Evolutionary conservation across 2,113 vertebrate species (phyloP), one percentile per base, ranked within the genome.

Genomic region (Cyprinus carpio): DNA sequence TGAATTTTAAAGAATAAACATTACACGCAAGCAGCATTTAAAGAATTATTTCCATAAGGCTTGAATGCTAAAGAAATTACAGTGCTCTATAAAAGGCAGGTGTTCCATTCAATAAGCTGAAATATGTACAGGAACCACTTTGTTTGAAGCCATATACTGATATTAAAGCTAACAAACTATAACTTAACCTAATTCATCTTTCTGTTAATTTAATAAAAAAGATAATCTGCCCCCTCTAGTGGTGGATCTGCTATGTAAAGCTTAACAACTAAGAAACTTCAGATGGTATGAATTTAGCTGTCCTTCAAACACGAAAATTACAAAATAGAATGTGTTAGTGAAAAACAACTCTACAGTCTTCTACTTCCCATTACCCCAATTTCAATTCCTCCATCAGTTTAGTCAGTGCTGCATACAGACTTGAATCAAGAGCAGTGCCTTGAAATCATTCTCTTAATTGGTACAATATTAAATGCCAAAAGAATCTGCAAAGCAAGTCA

Each of bases 371-470:
- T 15, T n/a, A n/a, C n/a, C n/a, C 49, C 6, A 31, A 40, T 23
- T 37, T 20, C 9, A 71, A 18, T 3, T 56, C 20, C 31, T 60
- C 25, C 11, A 4, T 43, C n/a, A 58, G 2, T 34, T 40, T 4
- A 51, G 51, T 51, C 74, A 54, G 34, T 76, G 74, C 85, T 90
- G 86, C 86, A 86, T 72, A 65, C 79, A 90, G 79, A 88, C 93
- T 93, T 93, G 93, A 93, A n/a, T 92, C 83, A 69, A 93, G 90
- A 87, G 80, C 46, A 75, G 25, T 88, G 89, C 85, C 84, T 64
- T 64, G 2, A 87, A 93, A 90, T 90, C 37, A 84, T 23, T 78
- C 37, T 75, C 87, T 86, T 37, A 62, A 89, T 84, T 43, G 87
- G 87, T 87, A 85, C 67, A 84, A 84, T 34, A 43, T 75, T 90